Conservation (phyloP, 2,113 vertebrate species). For the Petaurus breviceps region DNA sequence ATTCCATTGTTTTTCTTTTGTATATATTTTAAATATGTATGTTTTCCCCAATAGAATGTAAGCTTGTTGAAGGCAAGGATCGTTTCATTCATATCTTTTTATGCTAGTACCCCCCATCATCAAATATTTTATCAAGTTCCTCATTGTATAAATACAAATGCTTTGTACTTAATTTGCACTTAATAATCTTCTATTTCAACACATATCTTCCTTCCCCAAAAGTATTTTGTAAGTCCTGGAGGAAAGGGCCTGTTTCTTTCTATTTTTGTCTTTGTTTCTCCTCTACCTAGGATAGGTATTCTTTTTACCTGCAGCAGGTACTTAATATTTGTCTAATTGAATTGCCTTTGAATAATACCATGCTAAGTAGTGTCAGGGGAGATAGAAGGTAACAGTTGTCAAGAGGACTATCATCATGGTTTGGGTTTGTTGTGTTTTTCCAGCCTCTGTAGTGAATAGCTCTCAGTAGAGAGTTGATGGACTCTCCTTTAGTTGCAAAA, state of each 20-base stretch:
- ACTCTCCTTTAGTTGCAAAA: slow-evolving; percentile 36
- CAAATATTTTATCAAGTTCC: neutral
- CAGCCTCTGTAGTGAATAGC: slow-evolving; percentile 24
- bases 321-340: neutral
- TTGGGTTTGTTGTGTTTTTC: neutral
- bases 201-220: neutral
- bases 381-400: neutral
- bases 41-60: neutral
- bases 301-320: neutral
- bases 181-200: neutral
- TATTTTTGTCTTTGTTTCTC: slow-evolving; percentile 50
- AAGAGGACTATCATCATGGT: neutral
- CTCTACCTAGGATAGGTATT: neutral
- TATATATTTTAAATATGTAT: neutral
- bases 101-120: neutral
- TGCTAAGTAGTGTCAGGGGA: neutral
- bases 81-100: neutral
- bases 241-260: neutral
- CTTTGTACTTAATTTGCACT: neutral
- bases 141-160: neutral
- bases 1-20: neutral
- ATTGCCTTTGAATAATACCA: neutral
- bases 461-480: neutral
- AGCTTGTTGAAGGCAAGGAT: neutral
- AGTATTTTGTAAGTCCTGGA: neutral